Evolutionary conservation across 2,113 vertebrate genomes (phyloP).

Genomic region (Crotalus tigris): DNA sequence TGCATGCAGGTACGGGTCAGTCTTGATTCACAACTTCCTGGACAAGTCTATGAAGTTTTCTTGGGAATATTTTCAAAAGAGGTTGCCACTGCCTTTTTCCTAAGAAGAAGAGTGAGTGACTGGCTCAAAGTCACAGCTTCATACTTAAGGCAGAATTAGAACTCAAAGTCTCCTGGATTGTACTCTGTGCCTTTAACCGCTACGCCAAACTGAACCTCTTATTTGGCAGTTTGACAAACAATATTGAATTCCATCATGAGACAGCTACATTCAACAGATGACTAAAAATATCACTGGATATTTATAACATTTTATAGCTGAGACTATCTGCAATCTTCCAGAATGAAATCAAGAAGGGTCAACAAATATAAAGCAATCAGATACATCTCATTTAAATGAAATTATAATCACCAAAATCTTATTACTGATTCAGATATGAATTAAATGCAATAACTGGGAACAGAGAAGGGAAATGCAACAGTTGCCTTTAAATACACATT

Average conservation of each 20-base stretch:
- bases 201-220: neutral
- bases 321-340: neutral
- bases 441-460: neutral
- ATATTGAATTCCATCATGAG: neutral
- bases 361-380: neutral
- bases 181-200: neutral
- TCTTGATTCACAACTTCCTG: neutral
- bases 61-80: neutral
- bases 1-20: neutral
- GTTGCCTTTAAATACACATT: neutral
- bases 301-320: neutral
- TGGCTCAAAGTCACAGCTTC: neutral
- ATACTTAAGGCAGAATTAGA: neutral
- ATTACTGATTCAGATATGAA: neutral
- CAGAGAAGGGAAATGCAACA: neutral
- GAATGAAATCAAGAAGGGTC: neutral
- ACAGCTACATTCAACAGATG: neutral
- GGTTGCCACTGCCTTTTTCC: neutral
- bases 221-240: neutral
- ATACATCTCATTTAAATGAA: neutral
- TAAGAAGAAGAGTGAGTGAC: neutral
- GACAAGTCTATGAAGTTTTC: neutral
- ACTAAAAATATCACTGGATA: neutral
- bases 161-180: neutral
- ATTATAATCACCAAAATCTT: neutral